These are phyloP conservation scores for Thaumetopoea pityocampa DNA, from an alignment of 1,140 invertebrate genomes.

Conservation along the genomic window DNA sequence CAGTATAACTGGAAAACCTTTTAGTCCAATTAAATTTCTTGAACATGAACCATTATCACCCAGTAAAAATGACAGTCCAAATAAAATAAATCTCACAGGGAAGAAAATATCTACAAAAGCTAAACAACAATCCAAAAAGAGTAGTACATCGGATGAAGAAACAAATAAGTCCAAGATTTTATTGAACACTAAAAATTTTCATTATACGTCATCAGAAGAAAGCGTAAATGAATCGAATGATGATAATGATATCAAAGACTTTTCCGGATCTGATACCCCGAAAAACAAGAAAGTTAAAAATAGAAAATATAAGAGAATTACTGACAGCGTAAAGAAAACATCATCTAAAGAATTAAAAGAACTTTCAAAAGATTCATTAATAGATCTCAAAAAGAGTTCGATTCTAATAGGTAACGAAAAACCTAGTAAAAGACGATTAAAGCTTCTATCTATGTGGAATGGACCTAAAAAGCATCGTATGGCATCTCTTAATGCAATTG, in stretches of 20 bases:
- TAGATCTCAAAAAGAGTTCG: constrained; percentile 60
- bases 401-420: constrained; percentile 55
- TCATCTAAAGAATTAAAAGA: constrained; percentile 67
- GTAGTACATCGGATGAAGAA: constrained; percentile 53
- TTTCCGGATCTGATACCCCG: constrained; percentile 50
- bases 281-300: constrained; percentile 53
- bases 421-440: constrained; percentile 61
- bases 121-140: constrained; percentile 51
- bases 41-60: constrained; percentile 41
- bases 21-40: constrained; percentile 61
- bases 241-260: constrained; percentile 61
- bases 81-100: constrained; percentile 21
- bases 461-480: constrained; percentile 89
- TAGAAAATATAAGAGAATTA: constrained; percentile 63
- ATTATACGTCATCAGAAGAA: constrained; percentile 63
- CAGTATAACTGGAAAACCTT: constrained; percentile 66
- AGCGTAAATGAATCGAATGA: constrained; percentile 65
- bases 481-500: constrained; percentile 91
- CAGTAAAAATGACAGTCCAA: constrained; percentile 38
- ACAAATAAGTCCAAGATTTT: constrained; percentile 61
- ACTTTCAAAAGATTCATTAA: constrained; percentile 63
- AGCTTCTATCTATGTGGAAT: constrained; percentile 70
- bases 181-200: constrained; percentile 49
- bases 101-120: constrained; percentile 43
- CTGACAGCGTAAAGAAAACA: constrained; percentile 49